Base-by-base conservation (phyloP, 1,140 invertebrate species). In the Drosophila prosaltans region DNA sequence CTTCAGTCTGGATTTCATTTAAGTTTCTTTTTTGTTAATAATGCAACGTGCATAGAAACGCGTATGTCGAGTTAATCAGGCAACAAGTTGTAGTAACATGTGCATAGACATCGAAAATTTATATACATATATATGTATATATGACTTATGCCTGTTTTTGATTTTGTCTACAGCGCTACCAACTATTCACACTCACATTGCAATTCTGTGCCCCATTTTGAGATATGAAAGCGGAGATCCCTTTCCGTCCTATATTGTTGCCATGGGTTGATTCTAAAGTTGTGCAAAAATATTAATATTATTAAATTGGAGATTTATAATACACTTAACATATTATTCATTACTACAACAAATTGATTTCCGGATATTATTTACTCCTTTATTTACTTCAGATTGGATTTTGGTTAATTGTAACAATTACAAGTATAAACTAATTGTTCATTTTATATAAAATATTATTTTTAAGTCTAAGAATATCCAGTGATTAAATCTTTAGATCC, bases 31-130 rank as follows among this genome's bases (percentile, higher is more conserved):
- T 40, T 40, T 40, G 0, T 10, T 51, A 51, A 51, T 51, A 74
- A 73, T 66, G 67, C 61, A 61, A 77, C 69, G 66, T 51, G 72
- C 72, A 55, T 48, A 59, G 64, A 65, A 26, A 26, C 45, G 24
- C 45, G 45, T 51, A 51, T 51, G 45, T 51, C 59, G 65, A 61
- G 73, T 57, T 75, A 69, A 70, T 72, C 65, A 51, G 32, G 80
- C 84, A 77, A 89, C 83, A 88, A 86, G 80, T 86, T 70, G 67
- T 73, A 66, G 58, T 11, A 65, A 81, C 57, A 26, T 58, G 68
- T 26, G 45, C 45, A 21, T 48, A 7, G 3, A 36, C 32, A 36
- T 36, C 6, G 6, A 36, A 36, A 21, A 51, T 1, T 8, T 9
- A 26, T 48, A 48, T 21, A 26, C 2, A 48, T 48, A 24, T 10